These are phyloP conservation scores for Pinna nobilis DNA, from an alignment of 1,140 invertebrate species.

Conservation along the genomic window DNA sequence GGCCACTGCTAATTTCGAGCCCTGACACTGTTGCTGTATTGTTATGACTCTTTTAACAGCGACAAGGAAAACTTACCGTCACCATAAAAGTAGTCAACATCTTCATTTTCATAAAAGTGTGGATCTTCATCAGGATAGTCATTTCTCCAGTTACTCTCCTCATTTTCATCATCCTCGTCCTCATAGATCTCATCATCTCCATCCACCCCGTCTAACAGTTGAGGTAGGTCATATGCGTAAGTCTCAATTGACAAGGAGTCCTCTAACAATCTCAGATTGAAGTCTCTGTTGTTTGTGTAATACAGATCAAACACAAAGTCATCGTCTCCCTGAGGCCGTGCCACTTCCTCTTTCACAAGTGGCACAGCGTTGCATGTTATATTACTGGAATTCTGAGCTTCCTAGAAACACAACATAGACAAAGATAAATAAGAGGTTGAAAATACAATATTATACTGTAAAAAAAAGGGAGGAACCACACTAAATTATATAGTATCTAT, in stretches of 20 bases:
- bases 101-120: constrained; percentile 56
- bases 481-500: too few species aligned
- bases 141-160: constrained; percentile 72
- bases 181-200: constrained; percentile 63
- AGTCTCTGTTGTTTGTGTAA: constrained; percentile 63
- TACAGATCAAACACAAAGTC: constrained; percentile 72
- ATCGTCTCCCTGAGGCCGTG: constrained; percentile 21
- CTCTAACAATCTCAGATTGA: constrained; percentile 62
- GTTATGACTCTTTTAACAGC: too few species aligned
- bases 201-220: constrained; percentile 11
- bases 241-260: constrained; percentile 62
- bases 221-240: constrained; percentile 41
- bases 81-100: constrained; percentile 51
- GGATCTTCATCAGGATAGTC: constrained; percentile 73
- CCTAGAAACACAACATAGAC: constrained; percentile 20
- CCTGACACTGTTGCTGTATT: too few species aligned
- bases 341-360: constrained; percentile 54
- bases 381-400: constrained; percentile 31
- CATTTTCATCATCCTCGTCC: constrained; percentile 71
- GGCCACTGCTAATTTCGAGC: too few species aligned
- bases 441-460: not conserved
- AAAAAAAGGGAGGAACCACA: too few species aligned
- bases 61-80: constrained; percentile 50
- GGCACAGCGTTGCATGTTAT: constrained; percentile 67
- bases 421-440: not conserved